These are phyloP conservation scores for Lagopus muta DNA, from an alignment of 2,113 vertebrate genomes.

Conservation along the genomic window DNA sequence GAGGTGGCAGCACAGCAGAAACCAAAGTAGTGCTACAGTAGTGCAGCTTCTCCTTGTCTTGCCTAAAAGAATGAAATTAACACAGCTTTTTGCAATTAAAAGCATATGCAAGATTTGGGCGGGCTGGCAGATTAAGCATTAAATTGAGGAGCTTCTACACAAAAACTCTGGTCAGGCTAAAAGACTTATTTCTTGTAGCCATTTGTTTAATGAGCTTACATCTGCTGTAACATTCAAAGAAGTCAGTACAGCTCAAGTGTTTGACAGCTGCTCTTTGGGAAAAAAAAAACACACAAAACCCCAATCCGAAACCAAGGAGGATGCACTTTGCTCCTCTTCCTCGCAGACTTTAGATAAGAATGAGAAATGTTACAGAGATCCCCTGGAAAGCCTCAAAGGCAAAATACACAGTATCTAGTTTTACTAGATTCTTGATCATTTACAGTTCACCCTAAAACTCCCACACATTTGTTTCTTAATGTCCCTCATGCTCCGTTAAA, in stretches of 20 bases:
- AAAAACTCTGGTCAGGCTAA: slow-evolving; percentile 11
- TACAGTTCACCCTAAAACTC: slow-evolving; percentile 75
- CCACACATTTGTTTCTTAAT: slow-evolving; percentile 80
- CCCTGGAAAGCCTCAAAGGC: slow-evolving; percentile 53
- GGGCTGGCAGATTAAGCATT: neutral
- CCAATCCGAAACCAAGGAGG: neutral
- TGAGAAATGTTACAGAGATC: slow-evolving; percentile 26
- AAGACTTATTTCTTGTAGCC: slow-evolving; percentile 24
- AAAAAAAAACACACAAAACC: neutral
- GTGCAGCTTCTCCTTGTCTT: neutral
- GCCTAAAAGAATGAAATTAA: neutral
- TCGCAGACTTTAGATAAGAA: slow-evolving; percentile 6
- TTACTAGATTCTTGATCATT: slow-evolving; percentile 73
- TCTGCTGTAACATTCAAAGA: slow-evolving; percentile 37
- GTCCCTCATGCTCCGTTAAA: slow-evolving; percentile 74
- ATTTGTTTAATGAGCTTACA: slow-evolving; percentile 56
- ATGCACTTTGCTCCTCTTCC: neutral
- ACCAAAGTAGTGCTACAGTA: neutral
- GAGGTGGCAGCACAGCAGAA: slow-evolving; percentile 10
- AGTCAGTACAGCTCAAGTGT: slow-evolving; percentile 6
- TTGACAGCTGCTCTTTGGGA: slow-evolving; percentile 33
- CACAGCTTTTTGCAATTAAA: neutral
- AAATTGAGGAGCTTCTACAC: neutral
- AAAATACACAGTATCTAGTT: slow-evolving; percentile 48
- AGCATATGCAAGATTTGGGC: neutral